Evolutionary conservation across 2,797 vertebrate genomes (phyloP).

Genomic region (Arctocebus calabarensis): DNA sequence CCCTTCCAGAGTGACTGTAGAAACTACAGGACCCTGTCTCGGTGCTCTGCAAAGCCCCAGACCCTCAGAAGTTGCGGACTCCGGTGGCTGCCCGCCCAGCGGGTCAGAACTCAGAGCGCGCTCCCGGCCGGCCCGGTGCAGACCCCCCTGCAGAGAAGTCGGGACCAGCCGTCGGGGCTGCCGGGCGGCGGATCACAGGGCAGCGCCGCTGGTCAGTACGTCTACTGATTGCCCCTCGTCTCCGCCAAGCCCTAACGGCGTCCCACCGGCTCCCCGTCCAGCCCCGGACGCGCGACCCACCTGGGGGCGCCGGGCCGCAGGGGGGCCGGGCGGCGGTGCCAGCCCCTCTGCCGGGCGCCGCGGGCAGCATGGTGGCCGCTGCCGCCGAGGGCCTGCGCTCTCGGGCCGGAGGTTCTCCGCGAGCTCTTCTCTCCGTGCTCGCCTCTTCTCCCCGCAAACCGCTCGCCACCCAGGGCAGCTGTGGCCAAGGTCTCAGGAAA

Average conservation of each 20-base stretch:
- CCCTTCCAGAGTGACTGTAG: neutral
- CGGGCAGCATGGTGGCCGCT: neutral
- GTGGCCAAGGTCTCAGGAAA: neutral
- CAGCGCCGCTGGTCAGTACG: neutral
- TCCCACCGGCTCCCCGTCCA: too few relatives aligned
- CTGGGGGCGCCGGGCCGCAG: constrained; percentile 37
- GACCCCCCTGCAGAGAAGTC: neutral
- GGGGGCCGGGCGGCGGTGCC: neutral
- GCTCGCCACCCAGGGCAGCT: fast-evolving
- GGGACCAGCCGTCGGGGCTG: neutral
- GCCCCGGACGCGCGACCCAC: constrained; percentile 60
- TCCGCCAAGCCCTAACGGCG: neutral
- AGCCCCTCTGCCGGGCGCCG: neutral
- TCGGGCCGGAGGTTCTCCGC: neutral
- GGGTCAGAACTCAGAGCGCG: neutral
- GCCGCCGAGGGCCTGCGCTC: too few relatives aligned
- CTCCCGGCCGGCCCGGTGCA: neutral
- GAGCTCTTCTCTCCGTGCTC: fast-evolving
- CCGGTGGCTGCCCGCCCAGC: fast-evolving
- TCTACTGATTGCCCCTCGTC: too few relatives aligned
- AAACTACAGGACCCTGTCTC: neutral
- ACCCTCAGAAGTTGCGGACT: neutral
- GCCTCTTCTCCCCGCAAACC: neutral
- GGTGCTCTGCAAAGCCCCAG: neutral
- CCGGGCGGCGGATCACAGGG: neutral